A percentile compares a stretch with the other conserved stretches of the same genome.
These are phyloP conservation scores for Prunella himalayana DNA, from an alignment of 2,113 vertebrate genomes.

Conservation along the genomic window DNA sequence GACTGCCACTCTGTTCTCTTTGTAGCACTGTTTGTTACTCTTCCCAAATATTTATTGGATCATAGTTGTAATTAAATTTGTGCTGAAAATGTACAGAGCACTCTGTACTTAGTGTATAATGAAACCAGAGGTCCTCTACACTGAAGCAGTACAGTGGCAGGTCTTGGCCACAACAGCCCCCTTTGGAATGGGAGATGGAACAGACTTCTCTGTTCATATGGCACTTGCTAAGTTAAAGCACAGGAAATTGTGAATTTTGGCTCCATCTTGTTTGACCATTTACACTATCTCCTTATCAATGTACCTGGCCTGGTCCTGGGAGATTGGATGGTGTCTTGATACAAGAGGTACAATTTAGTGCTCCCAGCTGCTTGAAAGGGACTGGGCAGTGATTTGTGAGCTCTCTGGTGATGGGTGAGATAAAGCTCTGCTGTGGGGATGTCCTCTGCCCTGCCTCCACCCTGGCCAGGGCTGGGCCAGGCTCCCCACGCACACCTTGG, in stretches of 20 bases:
- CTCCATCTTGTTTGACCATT: conserved; percentile 31
- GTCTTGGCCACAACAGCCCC: not conserved
- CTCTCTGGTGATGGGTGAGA: conserved; percentile 26
- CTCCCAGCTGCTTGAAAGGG: conserved; percentile 23
- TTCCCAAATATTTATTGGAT: not conserved
- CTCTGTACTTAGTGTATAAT: not conserved
- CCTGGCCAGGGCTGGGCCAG: not conserved
- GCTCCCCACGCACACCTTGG: not conserved
- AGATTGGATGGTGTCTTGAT: conserved; percentile 14
- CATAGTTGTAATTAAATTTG: not conserved
- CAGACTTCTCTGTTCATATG: not conserved
- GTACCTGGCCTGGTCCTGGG: conserved; percentile 21
- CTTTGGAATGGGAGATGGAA: not conserved
- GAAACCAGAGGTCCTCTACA: not conserved
- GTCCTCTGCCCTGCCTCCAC: not conserved
- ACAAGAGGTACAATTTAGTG: conserved; percentile 24
- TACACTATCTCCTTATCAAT: not conserved
- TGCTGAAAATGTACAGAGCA: not conserved
- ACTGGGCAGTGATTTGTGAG: conserved; percentile 13
- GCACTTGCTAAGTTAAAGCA: not conserved
- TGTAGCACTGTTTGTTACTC: not conserved
- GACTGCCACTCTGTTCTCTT: not conserved
- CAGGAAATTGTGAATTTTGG: conserved; percentile 34
- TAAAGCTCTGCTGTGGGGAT: not conserved
- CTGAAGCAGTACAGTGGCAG: not conserved